Base-by-base conservation (phyloP, 2,888 invertebrate genomes). In the Thera obeliscata region DNA sequence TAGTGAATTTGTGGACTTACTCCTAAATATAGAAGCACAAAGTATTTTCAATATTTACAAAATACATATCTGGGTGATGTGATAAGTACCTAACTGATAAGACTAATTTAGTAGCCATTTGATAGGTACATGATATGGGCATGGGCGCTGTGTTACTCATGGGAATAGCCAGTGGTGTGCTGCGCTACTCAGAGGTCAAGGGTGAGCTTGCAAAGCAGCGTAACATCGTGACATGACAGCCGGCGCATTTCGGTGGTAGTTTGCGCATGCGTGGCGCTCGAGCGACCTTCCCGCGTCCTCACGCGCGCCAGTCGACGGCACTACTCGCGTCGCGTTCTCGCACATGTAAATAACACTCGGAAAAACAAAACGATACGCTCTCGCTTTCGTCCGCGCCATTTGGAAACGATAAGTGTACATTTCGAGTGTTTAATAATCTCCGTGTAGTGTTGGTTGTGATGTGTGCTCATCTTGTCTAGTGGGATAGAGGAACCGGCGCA, bases 271-370 rank as follows among this genome's bases (percentile, higher is more conserved):
- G 93, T 88, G 76, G 76, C 71, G 77, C 67, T 75, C 80, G 71
- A 69, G 74, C 87, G 93, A 92, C 93, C 93, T 93, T 92, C 86
- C 77, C 82, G 86, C 89, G 93, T 89, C 92, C 93, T 91, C 84
- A 81, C 73, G 43, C 43, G 2, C 79, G 80, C 63, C 83, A 90
- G 92, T 91, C 83, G 85, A 81, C 87, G 84, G 84, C 85, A 80
- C 82, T 83, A 83, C 89, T 87, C 91, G 93, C 88, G 59, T 86
- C 84, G 84, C 54, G 56, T 86, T 83, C 84, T 81, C 83, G 78
- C 87, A 88, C 89, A 87, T 89, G 89, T 88, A 85, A 86, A 88
- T 80, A 60, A 56, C 50, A 63, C 35, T 55, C 67, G 65, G 69
- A 67, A 69, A 73, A 78, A 82, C 76, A 76, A 76, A 78, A 79